These are phyloP conservation scores for Cryptocephalus moraei DNA, from an alignment of 2,888 invertebrate genomes.

Conservation along the genomic window DNA sequence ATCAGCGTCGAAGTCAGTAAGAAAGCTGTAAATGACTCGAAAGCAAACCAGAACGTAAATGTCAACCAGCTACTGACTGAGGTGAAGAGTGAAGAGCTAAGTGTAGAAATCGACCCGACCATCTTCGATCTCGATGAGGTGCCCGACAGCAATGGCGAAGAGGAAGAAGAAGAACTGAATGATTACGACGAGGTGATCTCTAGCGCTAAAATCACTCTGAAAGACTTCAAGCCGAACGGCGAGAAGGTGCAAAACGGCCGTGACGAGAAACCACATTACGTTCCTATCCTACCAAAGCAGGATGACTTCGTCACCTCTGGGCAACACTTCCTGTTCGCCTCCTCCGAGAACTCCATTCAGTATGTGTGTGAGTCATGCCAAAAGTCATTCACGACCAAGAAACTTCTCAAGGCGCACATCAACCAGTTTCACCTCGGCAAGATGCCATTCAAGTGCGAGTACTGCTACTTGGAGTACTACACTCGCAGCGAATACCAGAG, in stretches of 20 bases:
- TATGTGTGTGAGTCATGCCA: conserved; percentile 29
- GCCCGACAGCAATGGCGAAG: conserved; percentile 14
- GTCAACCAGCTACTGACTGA: conserved; percentile 26
- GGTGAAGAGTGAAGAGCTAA: conserved; percentile 32
- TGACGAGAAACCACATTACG: conserved; percentile 17
- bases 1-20: neutral
- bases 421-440: conserved; percentile 30
- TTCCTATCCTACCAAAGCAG: conserved; percentile 23
- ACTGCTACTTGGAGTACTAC: conserved; percentile 27
- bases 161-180: conserved; percentile 15
- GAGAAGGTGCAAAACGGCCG: conserved; percentile 13
- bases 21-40: neutral
- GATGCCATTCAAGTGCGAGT: conserved; percentile 30
- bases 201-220: conserved; percentile 22
- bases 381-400: conserved; percentile 24
- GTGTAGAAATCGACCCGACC: conserved; percentile 34
- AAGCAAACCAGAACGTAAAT: conserved; percentile 15
- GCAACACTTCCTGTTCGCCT: conserved; percentile 29
- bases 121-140: conserved; percentile 25
- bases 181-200: conserved; percentile 32
- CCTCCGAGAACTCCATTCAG: conserved; percentile 14
- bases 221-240: conserved; percentile 17
- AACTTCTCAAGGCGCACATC: conserved; percentile 28
- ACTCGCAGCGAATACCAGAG: conserved; percentile 24
- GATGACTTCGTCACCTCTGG: conserved; percentile 22